Base-by-base conservation (phyloP, 2,888 invertebrate species). In the Nymphalis urticae region DNA sequence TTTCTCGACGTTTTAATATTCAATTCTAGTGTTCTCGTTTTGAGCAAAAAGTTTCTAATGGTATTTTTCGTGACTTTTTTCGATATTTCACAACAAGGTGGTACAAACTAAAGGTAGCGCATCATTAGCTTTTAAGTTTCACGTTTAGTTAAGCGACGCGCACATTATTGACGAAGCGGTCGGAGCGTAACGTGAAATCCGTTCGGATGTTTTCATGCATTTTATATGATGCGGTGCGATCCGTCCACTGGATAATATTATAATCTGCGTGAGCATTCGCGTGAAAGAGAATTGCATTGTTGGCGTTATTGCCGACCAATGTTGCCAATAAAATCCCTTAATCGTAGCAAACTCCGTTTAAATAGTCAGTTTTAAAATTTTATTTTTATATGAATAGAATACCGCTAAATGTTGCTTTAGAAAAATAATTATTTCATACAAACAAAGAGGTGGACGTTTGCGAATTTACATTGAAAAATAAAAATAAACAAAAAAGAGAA, bases 141-240 rank as follows among this genome's bases (percentile, higher is more conserved):
- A 27, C 51, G 66, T 62, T 72, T 71, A 68, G 68, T 66, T 69
- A 71, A 69, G 56, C 58, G 63, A 56, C 42, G 68, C 64, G 19
- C 62, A 67, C 61, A 64, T 72, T 69, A 69, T 72, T 67, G 62
- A 69, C 68, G 64, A 62, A 70, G 68, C 51, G 51, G 51, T 64
- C 62, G 47, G 48, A 63, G 58, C 62, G 66, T 48, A 61, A 69
- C 69, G 62, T 62, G 54, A 67, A 69, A 72, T 67, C 64, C 69
- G 53, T 64, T 67, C 69, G 59, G 48, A 72, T 72, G 69, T 71
- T 68, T 62, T 53, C 69, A 72, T 72, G 69, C 64, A 72, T 69
- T 72, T 69, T 72, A 66, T 72, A 69, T 72, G 64, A 72, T 32
- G 66, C 66, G 67, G 69, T 69, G 59, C 64, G 64, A 64, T 69